phyloP scores from a whole-genome alignment of 2,888 invertebrate species.

The Anoplius nigerrimus region DNA sequence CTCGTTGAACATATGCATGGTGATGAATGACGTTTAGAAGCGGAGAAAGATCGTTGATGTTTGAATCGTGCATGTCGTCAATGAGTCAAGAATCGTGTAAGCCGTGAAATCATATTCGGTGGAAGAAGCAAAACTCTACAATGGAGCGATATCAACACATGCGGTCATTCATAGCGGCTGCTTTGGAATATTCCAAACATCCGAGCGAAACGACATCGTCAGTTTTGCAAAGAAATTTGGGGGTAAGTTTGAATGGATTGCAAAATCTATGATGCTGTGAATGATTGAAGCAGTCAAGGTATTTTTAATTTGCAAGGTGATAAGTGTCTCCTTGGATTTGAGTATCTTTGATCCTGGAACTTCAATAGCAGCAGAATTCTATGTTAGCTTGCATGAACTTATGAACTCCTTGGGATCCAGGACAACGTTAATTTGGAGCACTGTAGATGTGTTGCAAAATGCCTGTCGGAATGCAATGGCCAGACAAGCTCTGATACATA shows the following conservation, averaged over 20 bases:
- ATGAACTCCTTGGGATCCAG: conserved; percentile 78
- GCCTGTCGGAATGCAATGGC: conserved; percentile 81
- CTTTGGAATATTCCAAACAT: conserved; percentile 65
- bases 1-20: neutral
- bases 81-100: neutral
- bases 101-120: neutral
- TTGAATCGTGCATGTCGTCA: neutral
- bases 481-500: conserved; percentile 81
- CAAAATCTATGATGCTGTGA: neutral
- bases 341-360: conserved; percentile 82
- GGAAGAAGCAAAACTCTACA: neutral
- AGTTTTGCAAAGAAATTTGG: conserved; percentile 68
- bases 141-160: conserved; percentile 69
- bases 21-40: neutral
- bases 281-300: neutral
- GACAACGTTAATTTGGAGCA: conserved; percentile 81
- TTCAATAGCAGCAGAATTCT: conserved; percentile 81
- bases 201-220: conserved; percentile 66
- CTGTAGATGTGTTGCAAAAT: conserved; percentile 80
- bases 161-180: conserved; percentile 65
- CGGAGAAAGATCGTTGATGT: neutral
- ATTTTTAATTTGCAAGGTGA: conserved; percentile 75
- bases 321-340: conserved; percentile 80
- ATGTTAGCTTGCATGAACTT: conserved; percentile 81
- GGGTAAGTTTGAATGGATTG: conserved; percentile 54